A percentile compares a stretch with the other conserved stretches of the same genome.
phyloP scores from a whole-genome alignment of 2,888 invertebrate genomes.

The Lissocephala sabroskyi region DNA sequence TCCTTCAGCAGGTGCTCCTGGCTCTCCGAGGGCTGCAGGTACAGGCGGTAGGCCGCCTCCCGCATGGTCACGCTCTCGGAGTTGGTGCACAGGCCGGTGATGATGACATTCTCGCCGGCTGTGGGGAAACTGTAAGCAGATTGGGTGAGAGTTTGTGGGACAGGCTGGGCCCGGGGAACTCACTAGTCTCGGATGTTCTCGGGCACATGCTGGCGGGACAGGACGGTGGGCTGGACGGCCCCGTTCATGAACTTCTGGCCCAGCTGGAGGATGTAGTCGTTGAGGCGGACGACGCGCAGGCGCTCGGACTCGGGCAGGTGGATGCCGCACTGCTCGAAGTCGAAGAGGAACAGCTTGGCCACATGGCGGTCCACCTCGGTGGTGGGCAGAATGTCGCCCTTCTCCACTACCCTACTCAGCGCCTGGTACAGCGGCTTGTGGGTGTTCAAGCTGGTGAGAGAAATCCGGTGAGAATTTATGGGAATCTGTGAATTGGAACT shows the following conservation, averaged over 20 bases:
- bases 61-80: conserved; percentile 84
- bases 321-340: conserved; percentile 98
- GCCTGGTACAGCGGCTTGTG: conserved; percentile 87
- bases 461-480: too few relatives aligned
- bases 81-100: conserved; percentile 89
- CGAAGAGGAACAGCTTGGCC: conserved; percentile 90
- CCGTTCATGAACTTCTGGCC: conserved; percentile 89
- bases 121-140: conserved; percentile 73
- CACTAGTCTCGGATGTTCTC: conserved; percentile 82
- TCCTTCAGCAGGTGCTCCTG: conserved; percentile 84
- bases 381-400: conserved; percentile 79
- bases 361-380: conserved; percentile 88
- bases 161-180: too few relatives aligned
- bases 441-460: conserved; percentile 84
- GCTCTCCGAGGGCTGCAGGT: conserved; percentile 82
- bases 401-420: conserved; percentile 79
- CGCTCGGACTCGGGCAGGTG: conserved; percentile 86
- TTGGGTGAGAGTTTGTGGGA: too few relatives aligned
- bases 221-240: conserved; percentile 79
- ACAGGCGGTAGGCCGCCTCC: conserved; percentile 91
- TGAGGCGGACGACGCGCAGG: conserved; percentile 85
- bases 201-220: conserved; percentile 80
- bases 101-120: conserved; percentile 82
- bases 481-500: too few relatives aligned
- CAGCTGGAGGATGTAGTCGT: conserved; percentile 86